Percentiles rank a stretch among this genome's conserved stretches.
Evolutionary conservation across 2,888 invertebrate genomes (phyloP).

Genomic region (Bedellia somnulentella): DNA sequence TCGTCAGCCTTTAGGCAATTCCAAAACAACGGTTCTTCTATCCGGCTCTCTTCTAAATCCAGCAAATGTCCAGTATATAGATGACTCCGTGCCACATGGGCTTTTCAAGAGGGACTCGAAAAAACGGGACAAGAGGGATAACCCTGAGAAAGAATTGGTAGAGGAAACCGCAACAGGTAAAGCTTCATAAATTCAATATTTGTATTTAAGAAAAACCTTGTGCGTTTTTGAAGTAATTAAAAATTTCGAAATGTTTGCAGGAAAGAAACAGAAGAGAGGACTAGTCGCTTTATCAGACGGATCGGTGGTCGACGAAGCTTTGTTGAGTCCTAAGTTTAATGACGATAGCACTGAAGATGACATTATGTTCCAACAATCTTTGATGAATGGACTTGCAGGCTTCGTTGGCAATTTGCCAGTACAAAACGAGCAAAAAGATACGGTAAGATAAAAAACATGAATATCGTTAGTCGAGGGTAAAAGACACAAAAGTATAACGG

Average conservation of each 20-base stretch:
- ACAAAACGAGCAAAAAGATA: slow-evolving; percentile 64
- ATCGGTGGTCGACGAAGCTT: slow-evolving; percentile 66
- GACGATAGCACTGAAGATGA: slow-evolving; percentile 28
- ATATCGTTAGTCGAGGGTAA: slow-evolving; percentile 14
- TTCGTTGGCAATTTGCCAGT: slow-evolving; percentile 67
- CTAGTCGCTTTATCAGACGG: slow-evolving; percentile 68
- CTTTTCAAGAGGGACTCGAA: slow-evolving; percentile 51
- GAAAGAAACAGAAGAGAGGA: slow-evolving; percentile 66
- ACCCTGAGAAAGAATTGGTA: slow-evolving; percentile 41
- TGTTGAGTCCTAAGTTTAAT: slow-evolving; percentile 37
- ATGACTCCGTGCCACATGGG: slow-evolving; percentile 49
- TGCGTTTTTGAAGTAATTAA: slow-evolving; percentile 3
- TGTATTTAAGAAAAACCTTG: slow-evolving; percentile 1
- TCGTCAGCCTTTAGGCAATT: slow-evolving; percentile 18
- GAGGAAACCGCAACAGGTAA: slow-evolving; percentile 25
- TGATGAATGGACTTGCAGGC: slow-evolving; percentile 67
- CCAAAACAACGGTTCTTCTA: slow-evolving; percentile 29
- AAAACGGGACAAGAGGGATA: slow-evolving; percentile 49
- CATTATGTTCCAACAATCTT: slow-evolving; percentile 51
- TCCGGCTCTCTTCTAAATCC: slow-evolving; percentile 55
- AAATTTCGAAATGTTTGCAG: slow-evolving; percentile 22
- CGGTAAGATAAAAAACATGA: slow-evolving; percentile 36
- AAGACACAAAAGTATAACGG: neutral
- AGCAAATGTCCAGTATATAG: slow-evolving; percentile 66
- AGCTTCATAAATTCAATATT: too few species aligned